Conservation (phyloP, 2,888 invertebrate species). For the Epinotia ramella region DNA sequence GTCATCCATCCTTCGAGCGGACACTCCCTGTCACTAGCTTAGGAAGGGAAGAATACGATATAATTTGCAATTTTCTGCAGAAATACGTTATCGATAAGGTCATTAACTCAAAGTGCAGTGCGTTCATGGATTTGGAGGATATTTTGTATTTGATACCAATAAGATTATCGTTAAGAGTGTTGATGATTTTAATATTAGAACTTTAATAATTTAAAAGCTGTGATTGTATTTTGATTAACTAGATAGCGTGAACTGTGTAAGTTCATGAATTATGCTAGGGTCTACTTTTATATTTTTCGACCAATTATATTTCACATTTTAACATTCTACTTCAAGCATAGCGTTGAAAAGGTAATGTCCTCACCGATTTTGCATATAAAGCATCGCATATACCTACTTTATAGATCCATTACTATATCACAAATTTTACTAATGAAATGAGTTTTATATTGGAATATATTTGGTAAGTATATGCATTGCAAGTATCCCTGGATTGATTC, state of each 20-base stretch:
- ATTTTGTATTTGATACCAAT: constrained; percentile 34
- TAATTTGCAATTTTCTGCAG: constrained; percentile 1
- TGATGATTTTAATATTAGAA: constrained; percentile 26
- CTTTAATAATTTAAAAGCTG: constrained; percentile 47
- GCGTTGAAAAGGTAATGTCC: not conserved
- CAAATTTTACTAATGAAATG: not conserved
- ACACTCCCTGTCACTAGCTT: not conserved
- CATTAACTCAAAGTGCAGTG: constrained; percentile 50
- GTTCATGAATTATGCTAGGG: constrained; percentile 10
- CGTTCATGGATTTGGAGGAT: constrained; percentile 54
- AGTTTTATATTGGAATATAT: not conserved
- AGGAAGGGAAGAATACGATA: not conserved
- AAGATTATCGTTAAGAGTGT: constrained; percentile 30
- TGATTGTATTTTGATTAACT: constrained; percentile 49
- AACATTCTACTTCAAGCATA: not conserved
- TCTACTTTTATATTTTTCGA: constrained; percentile 2
- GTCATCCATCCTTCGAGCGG: not conserved
- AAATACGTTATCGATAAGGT: not conserved
- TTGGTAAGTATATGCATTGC: not conserved
- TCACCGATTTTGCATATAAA: not conserved
- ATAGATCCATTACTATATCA: not conserved
- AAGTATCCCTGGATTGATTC: too few relatives aligned
- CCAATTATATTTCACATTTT: not conserved
- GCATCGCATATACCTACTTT: not conserved
- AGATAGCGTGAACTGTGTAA: constrained; percentile 35